phyloP scores from a whole-genome alignment of 2,113 vertebrate species.

The Ctenomys sociabilis region DNA sequence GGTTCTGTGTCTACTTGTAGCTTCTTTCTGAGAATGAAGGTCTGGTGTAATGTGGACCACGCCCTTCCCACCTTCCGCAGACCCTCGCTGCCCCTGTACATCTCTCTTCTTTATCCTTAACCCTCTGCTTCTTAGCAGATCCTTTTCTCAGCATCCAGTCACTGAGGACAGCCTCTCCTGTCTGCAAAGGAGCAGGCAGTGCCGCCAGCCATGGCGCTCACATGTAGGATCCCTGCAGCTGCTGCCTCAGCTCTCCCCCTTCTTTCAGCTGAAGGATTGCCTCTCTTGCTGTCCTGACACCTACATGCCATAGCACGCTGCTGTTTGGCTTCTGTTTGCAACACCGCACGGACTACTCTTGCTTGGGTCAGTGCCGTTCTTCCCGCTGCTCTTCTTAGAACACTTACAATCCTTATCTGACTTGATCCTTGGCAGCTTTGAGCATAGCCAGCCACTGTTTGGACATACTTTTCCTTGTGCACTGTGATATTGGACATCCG shows the following conservation, averaged over 20 bases:
- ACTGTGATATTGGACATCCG: not conserved
- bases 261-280: not conserved
- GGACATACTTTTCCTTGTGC: not conserved
- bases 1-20: no score
- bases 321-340: not conserved
- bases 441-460: not conserved
- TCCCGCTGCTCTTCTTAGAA: not conserved
- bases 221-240: not conserved
- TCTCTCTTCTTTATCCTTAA: no score
- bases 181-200: no score
- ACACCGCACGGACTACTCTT: not conserved
- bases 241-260: not conserved
- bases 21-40: no score
- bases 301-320: no score
- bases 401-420: not conserved
- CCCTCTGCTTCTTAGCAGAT: no score
- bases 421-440: not conserved
- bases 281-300: not conserved
- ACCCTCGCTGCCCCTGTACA: no score
- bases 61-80: no score
- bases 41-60: no score
- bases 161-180: no score
- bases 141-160: no score
- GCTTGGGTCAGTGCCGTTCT: not conserved
- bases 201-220: no score